These are phyloP conservation scores for Diarsia rubi DNA, from an alignment of 2,888 invertebrate genomes.

Conservation along the genomic window DNA sequence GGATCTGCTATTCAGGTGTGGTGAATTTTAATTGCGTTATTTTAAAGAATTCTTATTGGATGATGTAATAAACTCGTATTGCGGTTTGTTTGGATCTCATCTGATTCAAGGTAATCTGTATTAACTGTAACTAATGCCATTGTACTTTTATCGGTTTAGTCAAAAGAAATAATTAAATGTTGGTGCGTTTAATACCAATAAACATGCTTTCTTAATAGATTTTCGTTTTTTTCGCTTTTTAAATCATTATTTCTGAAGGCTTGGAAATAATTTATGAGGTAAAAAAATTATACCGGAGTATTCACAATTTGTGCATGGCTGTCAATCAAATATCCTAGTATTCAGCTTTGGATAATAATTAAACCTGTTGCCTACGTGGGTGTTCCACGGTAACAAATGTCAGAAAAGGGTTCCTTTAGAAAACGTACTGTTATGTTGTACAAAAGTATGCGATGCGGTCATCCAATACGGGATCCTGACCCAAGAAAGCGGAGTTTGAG, in stretches of 20 bases:
- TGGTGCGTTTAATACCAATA: neutral
- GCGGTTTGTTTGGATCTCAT: conserved; percentile 26
- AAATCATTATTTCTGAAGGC: neutral
- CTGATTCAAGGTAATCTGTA: conserved; percentile 1
- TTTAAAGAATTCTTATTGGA: conserved; percentile 41
- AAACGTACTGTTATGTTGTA: neutral
- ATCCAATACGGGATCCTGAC: conserved; percentile 33
- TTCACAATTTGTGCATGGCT: neutral
- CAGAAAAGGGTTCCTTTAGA: neutral
- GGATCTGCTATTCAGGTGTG: conserved; percentile 40
- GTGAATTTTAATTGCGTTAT: conserved; percentile 57
- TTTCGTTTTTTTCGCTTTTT: neutral
- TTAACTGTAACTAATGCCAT: conserved; percentile 26
- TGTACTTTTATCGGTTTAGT: conserved; percentile 30
- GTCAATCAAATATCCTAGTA: neutral
- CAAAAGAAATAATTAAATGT: conserved; percentile 15
- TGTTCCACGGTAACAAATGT: neutral
- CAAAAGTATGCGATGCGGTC: conserved; percentile 38
- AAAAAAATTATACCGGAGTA: neutral
- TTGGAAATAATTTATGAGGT: neutral
- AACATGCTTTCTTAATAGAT: neutral
- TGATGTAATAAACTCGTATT: conserved; percentile 45
- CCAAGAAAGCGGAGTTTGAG: conserved; percentile 22
- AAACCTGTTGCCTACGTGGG: neutral
- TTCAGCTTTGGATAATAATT: neutral